Conservation (phyloP, 2,797 vertebrate genomes). For the Siniperca scherzeri region DNA sequence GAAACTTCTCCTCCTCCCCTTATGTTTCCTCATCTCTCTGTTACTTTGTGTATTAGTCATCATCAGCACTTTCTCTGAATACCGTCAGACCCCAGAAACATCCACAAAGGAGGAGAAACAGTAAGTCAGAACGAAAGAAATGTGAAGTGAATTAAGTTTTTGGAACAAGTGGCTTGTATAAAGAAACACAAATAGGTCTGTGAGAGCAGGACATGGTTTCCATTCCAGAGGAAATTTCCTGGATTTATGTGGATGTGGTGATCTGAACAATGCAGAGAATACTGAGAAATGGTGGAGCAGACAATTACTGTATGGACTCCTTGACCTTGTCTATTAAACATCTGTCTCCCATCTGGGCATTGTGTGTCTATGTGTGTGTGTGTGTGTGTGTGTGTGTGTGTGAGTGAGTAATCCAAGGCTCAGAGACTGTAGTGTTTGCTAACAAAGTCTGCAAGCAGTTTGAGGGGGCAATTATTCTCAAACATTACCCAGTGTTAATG, state of each 20-base stretch:
- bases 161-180: neutral
- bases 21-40: conserved; percentile 57
- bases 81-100: conserved; percentile 44
- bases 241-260: conserved; percentile 80
- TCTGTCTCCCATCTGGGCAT: conserved; percentile 85
- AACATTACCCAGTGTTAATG: conserved; percentile 68
- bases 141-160: conserved; percentile 11
- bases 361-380: conserved; percentile 45
- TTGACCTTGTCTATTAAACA: conserved; percentile 81
- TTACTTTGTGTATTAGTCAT: conserved; percentile 43
- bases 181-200: conserved; percentile 55
- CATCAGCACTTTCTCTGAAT: conserved; percentile 66
- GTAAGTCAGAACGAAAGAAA: neutral
- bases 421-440: conserved; percentile 57
- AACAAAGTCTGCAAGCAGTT: conserved; percentile 76
- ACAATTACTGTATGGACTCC: conserved; percentile 81
- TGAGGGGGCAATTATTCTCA: conserved; percentile 71
- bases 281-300: conserved; percentile 71
- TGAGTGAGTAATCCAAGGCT: conserved; percentile 57
- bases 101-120: conserved; percentile 38
- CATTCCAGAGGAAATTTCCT: conserved; percentile 85
- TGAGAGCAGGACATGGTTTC: conserved; percentile 69
- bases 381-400: conserved; percentile 43
- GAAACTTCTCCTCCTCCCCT: conserved; percentile 63
- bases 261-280: conserved; percentile 72